Base-by-base conservation (phyloP, 2,888 invertebrate genomes). In the Dasysyrphus tricinctus region DNA sequence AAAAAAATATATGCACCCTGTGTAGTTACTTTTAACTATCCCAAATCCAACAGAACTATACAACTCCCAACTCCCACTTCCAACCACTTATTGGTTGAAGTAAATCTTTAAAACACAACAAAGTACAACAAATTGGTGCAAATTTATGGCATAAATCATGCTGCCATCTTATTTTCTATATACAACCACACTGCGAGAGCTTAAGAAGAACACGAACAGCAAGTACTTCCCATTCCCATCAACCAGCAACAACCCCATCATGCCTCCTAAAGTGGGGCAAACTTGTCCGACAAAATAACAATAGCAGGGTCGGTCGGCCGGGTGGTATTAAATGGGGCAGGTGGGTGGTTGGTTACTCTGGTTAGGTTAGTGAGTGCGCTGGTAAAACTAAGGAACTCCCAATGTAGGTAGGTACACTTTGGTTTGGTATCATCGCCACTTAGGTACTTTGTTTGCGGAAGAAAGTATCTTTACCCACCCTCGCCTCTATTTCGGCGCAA, bases 101-200 rank as follows among this genome's bases (percentile, higher is more conserved):
- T 86, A 76, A 76, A 83, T 83, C 87, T 73, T 76, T 76, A 83
- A 67, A 79, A 76, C 76, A 80, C 76, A 80, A 61, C 75, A 83
- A 82, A 76, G 76, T 87, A 83, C 75, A 87, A 83, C 83, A 87
- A 87, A 87, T 87, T 87, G 87, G 75, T 87, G 76, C 79, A 87
- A 82, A 82, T 87, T 87, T 87, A 82, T 87, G 87, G 87, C 79
- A 87, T 87, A 87, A 87, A 87, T 87, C 82, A 87, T 80, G 44
- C 75, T 80, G 76, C 73, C 82, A 69, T 87, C 83, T 86, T 65
- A 39, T 59, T 65, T 42, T 56, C 32, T 57, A 47, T 47, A 24
- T 59, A 24, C 51, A 51, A 69, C 75, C 63, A 44, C 65, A 75
- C 59, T 80, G 80, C 63, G 57, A 77, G 63, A 63, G 77, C 61